These are phyloP conservation scores for Arenaria interpres DNA, from an alignment of 2,113 vertebrate species.

Conservation along the genomic window DNA sequence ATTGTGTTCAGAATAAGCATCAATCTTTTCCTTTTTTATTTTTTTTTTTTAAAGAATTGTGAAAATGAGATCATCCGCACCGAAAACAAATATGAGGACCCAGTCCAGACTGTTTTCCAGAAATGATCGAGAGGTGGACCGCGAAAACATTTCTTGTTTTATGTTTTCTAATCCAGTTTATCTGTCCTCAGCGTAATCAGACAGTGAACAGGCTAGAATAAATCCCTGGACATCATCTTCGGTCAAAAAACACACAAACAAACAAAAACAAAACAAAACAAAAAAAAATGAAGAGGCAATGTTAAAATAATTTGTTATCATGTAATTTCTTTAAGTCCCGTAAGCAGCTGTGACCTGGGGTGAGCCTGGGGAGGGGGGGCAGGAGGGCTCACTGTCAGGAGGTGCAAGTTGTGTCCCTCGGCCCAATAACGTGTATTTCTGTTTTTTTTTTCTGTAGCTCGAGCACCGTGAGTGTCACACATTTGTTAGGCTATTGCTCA, in stretches of 20 bases:
- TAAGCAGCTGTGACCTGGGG: not conserved
- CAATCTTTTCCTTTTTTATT: not conserved
- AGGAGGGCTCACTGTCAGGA: not conserved
- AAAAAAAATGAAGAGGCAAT: not conserved
- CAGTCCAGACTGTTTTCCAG: not conserved
- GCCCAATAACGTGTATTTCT: accelerated
- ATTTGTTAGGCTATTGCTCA: not conserved
- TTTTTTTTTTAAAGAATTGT: not conserved
- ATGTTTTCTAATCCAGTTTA: not conserved
- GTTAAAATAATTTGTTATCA: not conserved
- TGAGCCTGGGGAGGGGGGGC: accelerated
- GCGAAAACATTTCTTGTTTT: not conserved
- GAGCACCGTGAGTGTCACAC: not conserved
- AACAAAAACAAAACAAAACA: not conserved
- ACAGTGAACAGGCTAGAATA: not conserved
- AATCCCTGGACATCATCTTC: not conserved
- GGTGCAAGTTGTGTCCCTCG: not conserved
- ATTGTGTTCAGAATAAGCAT: not conserved
- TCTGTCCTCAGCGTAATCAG: not conserved
- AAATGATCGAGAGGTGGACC: not conserved
- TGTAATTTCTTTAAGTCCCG: not conserved
- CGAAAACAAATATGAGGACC: not conserved
- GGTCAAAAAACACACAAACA: not conserved
- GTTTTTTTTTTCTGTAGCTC: not conserved
- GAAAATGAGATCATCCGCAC: not conserved